A percentile compares a stretch with the other conserved stretches of the same genome.
Evolutionary conservation across 2,888 invertebrate species (phyloP).

Genomic region (Adelphocoris suturalis): DNA sequence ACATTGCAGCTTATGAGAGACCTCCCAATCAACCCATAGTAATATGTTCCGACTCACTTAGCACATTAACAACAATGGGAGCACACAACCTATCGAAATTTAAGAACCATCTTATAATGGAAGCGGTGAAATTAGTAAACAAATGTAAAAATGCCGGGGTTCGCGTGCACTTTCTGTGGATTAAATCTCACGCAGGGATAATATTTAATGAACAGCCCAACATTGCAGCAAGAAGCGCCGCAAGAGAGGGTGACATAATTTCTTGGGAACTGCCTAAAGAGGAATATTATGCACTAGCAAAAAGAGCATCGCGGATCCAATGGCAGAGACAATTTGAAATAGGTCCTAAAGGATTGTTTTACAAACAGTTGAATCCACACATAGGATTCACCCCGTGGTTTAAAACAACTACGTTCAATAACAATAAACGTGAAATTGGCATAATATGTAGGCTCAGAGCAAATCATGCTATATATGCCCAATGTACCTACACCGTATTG

Average conservation of each 20-base stretch:
- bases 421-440: not conserved
- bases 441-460: not conserved
- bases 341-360: slow-evolving; percentile 1
- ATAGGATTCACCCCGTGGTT: slow-evolving; percentile 1
- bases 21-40: no score
- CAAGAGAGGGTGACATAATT: not conserved
- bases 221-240: not conserved
- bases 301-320: not conserved
- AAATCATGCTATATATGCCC: slow-evolving; percentile 8
- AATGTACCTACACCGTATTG: not conserved
- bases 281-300: slow-evolving; percentile 1
- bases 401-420: not conserved
- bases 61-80: no score
- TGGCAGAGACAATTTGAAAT: not conserved
- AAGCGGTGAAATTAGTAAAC: not conserved
- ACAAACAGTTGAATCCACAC: not conserved
- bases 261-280: not conserved
- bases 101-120: not conserved
- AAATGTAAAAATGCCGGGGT: not conserved
- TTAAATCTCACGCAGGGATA: not conserved
- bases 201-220: not conserved
- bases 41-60: no score
- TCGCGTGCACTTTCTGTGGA: not conserved
- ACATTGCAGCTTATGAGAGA: no score
- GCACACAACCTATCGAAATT: no score